Evolutionary conservation across 2,797 vertebrate species (phyloP).

Genomic region (Podarcis lilfordi): DNA sequence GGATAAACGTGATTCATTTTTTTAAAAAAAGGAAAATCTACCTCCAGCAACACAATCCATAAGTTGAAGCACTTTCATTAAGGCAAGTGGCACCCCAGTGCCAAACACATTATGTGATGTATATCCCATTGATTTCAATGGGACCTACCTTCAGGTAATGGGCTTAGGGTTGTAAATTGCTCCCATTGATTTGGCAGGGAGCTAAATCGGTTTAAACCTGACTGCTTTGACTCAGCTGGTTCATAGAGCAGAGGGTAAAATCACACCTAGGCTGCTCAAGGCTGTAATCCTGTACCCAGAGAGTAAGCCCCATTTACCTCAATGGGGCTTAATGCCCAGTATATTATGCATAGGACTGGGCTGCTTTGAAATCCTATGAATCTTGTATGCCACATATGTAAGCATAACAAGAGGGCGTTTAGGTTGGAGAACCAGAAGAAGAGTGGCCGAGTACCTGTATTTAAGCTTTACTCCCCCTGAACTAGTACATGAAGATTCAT

Average conservation of each 20-base stretch:
- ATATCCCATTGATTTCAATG: neutral
- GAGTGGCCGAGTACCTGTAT: neutral
- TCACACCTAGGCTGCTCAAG: neutral
- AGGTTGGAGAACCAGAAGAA: neutral
- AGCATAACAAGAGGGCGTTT: neutral
- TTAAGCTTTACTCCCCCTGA: neutral
- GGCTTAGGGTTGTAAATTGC: neutral
- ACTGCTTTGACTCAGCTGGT: neutral
- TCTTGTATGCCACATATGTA: neutral
- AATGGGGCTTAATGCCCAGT: neutral
- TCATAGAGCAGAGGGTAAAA: neutral
- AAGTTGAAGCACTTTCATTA: neutral
- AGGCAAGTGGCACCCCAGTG: neutral
- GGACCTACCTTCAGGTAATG: neutral
- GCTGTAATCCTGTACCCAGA: neutral
- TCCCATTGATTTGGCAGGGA: neutral
- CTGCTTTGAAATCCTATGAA: neutral
- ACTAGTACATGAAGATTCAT: neutral
- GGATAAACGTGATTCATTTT: neutral
- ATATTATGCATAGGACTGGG: neutral
- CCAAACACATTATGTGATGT: neutral
- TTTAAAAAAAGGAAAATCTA: neutral
- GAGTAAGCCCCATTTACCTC: neutral
- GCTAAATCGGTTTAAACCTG: neutral
- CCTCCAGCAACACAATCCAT: neutral